Base-by-base conservation (phyloP, 1,140 invertebrate species). In the Homarus americanus region DNA sequence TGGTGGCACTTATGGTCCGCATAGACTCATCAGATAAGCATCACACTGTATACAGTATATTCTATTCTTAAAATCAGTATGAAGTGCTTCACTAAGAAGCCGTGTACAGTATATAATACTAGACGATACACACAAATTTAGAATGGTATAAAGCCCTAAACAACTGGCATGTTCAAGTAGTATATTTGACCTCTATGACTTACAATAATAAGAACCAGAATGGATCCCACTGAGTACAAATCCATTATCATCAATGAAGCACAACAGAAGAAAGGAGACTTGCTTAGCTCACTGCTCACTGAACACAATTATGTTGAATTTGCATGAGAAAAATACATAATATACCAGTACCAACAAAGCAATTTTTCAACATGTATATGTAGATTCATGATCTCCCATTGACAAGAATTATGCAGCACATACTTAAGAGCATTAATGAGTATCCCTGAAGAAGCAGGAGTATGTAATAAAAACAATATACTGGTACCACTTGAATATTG, bases 141-240 rank as follows among this genome's bases (percentile, higher is more conserved):
- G 2, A 3, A 66, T 28, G 63, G 63, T 66, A 66, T 66, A 66
- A 66, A 20, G n/a, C 63, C 63, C 24, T 28, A 66, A 66, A 28
- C 63, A 66, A 66, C 63, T 20, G 20, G 32, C 87, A 82, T 89
- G 87, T 89, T 89, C 87, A 89, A 89, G 78, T 89, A 89, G 80
- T 89, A 89, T 89, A 89, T 89, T 89, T 89, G 87, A 89, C 66
- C 87, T 89, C 78, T 89, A 89, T 89, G 87, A 89, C 87, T 89
- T 89, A 89, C 87, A 89, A 82, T 89, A 53, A 89, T 89, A 89
- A 89, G 87, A 89, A 89, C 87, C 87, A 89, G 87, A 89, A 82
- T 89, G 87, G 87, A 82, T 80, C 87, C 87, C 87, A 89, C 66
- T 58, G 87, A 89, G 78, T 82, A 89, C 79, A 89, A 82, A 89